Conservation (phyloP, 2,113 vertebrate species). For the Chloroceryle aenea region DNA sequence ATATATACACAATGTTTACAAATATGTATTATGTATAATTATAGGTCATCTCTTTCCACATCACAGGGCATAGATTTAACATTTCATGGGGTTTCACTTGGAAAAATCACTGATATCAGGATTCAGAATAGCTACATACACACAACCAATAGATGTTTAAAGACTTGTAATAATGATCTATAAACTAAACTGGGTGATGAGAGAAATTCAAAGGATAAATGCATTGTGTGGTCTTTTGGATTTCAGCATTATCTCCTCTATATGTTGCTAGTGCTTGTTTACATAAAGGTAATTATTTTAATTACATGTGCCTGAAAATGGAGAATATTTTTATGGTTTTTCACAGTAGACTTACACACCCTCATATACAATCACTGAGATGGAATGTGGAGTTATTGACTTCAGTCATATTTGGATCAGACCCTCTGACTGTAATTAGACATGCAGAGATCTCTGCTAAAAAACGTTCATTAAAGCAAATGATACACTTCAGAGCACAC, state of each 20-base stretch:
- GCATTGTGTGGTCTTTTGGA: neutral
- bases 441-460: neutral
- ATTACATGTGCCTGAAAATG: neutral
- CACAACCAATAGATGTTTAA: neutral
- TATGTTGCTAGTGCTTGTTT: neutral
- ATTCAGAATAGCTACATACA: neutral
- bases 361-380: slow-evolving; percentile 11
- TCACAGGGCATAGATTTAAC: neutral
- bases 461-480: slow-evolving; percentile 28
- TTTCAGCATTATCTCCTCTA: neutral
- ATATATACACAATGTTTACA: neutral
- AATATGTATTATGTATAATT: neutral
- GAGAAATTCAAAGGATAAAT: neutral
- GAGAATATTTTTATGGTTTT: neutral
- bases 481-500: neutral
- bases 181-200: neutral
- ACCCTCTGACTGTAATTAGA: slow-evolving; percentile 27
- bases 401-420: slow-evolving; percentile 20
- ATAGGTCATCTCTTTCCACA: neutral
- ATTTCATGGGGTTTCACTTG: neutral
- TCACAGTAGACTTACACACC: neutral
- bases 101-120: neutral
- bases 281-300: neutral
- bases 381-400: slow-evolving; percentile 37
- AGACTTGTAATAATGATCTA: neutral